Evolutionary conservation across 2,113 vertebrate species (phyloP).

Genomic region (Morone chrysops): DNA sequence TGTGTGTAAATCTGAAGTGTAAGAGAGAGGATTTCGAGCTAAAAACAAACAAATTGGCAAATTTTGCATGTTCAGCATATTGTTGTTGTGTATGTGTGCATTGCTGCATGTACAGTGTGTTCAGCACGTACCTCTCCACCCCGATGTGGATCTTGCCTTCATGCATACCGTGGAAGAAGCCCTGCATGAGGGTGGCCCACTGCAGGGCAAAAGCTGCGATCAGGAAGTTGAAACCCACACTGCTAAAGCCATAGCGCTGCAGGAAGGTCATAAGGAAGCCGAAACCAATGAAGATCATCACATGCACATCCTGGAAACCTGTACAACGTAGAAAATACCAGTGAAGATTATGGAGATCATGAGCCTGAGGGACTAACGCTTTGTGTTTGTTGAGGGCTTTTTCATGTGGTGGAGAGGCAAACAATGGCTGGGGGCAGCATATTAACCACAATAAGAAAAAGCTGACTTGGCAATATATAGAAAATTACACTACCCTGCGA

Average conservation of each 20-base stretch:
- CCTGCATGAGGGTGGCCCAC: constrained; percentile 92
- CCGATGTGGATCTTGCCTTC: constrained; percentile 87
- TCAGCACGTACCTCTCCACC: constrained; percentile 84
- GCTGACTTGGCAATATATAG: neutral
- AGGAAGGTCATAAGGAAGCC: constrained; percentile 95
- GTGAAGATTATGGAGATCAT: neutral
- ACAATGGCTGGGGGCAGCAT: neutral
- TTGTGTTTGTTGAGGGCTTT: neutral
- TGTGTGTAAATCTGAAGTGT: neutral
- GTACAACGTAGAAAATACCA: neutral
- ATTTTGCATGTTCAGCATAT: neutral
- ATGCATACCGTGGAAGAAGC: constrained; percentile 85
- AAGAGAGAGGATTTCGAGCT: neutral
- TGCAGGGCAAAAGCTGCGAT: constrained; percentile 88
- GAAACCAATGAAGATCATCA: constrained; percentile 92
- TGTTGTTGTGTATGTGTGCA: neutral
- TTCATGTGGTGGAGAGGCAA: neutral
- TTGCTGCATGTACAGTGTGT: neutral
- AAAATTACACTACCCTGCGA: neutral
- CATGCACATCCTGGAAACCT: constrained; percentile 92
- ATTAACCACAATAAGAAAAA: neutral
- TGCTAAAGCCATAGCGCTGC: constrained; percentile 88
- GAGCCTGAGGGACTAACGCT: too few species aligned
- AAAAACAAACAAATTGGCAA: neutral
- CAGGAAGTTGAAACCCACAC: constrained; percentile 90